phyloP scores from a whole-genome alignment of 30 jellyfish, hydroid and myxozoan species.

The Catostylus mosaicus region DNA sequence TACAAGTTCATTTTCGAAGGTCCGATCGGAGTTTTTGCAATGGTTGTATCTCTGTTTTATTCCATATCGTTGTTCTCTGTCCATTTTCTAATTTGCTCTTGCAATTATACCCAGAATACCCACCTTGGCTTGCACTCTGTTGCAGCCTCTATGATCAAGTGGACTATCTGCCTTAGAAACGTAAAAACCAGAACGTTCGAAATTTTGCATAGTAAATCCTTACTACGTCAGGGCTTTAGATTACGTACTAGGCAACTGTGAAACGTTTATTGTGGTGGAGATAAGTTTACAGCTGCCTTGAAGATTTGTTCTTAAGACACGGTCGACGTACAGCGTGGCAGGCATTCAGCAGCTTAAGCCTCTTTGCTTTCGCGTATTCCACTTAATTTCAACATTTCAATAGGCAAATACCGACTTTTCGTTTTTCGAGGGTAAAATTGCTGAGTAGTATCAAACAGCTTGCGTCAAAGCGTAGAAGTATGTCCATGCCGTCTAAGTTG shows the following conservation, averaged over 20 bases:
- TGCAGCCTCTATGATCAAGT: not conserved
- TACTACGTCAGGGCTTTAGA: slow-evolving; percentile 42
- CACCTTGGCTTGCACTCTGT: not conserved
- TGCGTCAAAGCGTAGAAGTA: too few species aligned
- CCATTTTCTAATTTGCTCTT: not conserved
- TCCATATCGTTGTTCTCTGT: not conserved
- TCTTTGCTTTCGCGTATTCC: not conserved
- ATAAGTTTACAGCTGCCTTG: slow-evolving; percentile 27
- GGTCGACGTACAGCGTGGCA: not conserved
- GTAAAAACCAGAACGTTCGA: not conserved
- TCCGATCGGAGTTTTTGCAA: not conserved
- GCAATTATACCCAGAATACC: not conserved
- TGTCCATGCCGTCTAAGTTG: too few species aligned
- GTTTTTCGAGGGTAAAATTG: not conserved
- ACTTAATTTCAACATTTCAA: not conserved
- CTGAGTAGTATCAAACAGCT: too few species aligned
- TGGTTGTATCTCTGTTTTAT: not conserved
- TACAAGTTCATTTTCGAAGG: slow-evolving; percentile 30
- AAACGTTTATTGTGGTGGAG: slow-evolving; percentile 38
- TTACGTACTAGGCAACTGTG: slow-evolving; percentile 48
- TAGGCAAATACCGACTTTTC: slow-evolving; percentile 6
- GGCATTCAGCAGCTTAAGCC: not conserved
- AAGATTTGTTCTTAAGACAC: slow-evolving; percentile 7
- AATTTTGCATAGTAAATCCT: slow-evolving; percentile 6
- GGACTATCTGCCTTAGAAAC: not conserved